Evolutionary conservation across 2,113 vertebrate species (phyloP).

Genomic region (Phrynocephalus versicolor): DNA sequence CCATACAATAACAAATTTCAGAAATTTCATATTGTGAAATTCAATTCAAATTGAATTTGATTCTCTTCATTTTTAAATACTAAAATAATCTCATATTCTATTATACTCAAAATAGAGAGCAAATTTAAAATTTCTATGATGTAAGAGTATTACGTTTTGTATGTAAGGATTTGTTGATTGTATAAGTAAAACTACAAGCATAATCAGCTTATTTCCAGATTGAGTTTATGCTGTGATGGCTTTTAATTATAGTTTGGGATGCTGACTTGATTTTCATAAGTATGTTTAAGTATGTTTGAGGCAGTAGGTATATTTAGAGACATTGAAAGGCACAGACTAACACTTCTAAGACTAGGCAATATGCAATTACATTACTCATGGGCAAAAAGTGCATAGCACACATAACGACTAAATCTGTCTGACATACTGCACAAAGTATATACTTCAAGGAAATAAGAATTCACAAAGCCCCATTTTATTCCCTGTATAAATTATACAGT

Average conservation of each 20-base stretch:
- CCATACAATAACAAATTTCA: background rate
- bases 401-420: background rate
- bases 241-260: background rate
- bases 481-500: background rate
- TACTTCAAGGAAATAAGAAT: background rate
- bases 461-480: background rate
- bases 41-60: conserved; percentile 1
- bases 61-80: conserved; percentile 14
- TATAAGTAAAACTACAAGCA: background rate
- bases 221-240: conserved; percentile 8
- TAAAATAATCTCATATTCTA: background rate
- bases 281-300: conserved; percentile 14
- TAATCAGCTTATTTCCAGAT: conserved; percentile 7
- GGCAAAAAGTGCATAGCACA: background rate
- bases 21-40: background rate
- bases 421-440: background rate
- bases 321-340: background rate
- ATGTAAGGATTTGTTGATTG: background rate
- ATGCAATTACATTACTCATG: conserved; percentile 4
- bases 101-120: background rate
- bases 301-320: background rate
- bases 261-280: conserved; percentile 1
- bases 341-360: background rate
- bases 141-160: background rate
- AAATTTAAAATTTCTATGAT: background rate